Percentiles rank a stretch among this genome's conserved stretches.
Conservation (phyloP, 2,888 invertebrate species). For the Dicycla oo region DNA sequence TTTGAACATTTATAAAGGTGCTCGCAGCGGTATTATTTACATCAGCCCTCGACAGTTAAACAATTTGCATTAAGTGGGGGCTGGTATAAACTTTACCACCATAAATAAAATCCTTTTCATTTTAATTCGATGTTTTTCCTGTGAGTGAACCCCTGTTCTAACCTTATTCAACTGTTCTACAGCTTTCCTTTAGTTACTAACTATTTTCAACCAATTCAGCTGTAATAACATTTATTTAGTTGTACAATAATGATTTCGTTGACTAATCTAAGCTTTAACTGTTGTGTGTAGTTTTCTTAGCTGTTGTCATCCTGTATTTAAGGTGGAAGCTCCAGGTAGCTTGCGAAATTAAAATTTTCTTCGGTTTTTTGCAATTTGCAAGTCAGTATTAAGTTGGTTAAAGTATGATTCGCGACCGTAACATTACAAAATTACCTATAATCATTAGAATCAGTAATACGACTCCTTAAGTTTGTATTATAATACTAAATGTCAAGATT, state of each 20-base stretch:
- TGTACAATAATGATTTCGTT: conserved; percentile 8
- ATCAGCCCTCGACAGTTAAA: neutral
- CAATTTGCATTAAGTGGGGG: neutral
- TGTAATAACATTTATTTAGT: conserved; percentile 5
- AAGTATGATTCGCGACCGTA: too few species aligned
- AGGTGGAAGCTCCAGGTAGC: too few species aligned
- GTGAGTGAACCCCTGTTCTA: conserved; percentile 26
- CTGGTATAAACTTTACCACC: neutral
- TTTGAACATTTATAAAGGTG: conserved; percentile 8
- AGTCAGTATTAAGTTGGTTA: too few species aligned
- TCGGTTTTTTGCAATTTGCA: too few species aligned
- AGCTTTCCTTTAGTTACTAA: conserved; percentile 25
- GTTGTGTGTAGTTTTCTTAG: conserved; percentile 60
- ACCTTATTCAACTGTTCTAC: conserved; percentile 29
- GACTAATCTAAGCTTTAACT: conserved; percentile 67
- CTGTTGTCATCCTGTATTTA: conserved; percentile 1
- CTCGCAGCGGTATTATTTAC: neutral
- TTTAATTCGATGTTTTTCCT: conserved; percentile 17
- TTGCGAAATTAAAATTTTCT: too few species aligned
- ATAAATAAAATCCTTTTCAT: neutral
- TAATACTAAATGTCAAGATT: too few species aligned
- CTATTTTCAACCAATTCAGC: neutral
- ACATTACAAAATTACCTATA: too few species aligned
- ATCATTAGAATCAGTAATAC: too few species aligned
- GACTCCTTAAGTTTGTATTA: too few species aligned